Evolutionary conservation across 2,113 vertebrate genomes (phyloP).

Genomic region (Pteruthius melanotis): DNA sequence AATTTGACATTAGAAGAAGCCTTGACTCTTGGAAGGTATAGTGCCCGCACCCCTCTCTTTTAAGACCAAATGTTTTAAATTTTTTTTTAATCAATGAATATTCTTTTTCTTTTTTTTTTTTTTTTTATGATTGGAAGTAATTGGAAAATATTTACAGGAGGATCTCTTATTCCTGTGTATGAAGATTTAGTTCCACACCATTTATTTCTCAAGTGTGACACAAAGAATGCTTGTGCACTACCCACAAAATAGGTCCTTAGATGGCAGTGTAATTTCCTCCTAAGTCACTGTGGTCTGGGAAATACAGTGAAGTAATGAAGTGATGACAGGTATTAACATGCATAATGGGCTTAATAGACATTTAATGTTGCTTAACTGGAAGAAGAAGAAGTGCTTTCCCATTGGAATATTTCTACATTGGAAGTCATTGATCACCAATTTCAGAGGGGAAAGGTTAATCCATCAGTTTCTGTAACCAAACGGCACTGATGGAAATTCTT

Average conservation of each 20-base stretch:
- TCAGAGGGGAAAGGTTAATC: slow-evolving; percentile 86
- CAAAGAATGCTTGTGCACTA: slow-evolving; percentile 33
- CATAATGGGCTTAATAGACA: slow-evolving; percentile 77
- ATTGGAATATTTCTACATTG: slow-evolving; percentile 75
- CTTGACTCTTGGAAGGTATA: slow-evolving; percentile 22
- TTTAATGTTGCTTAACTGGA: slow-evolving; percentile 75
- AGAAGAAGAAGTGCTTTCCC: slow-evolving; percentile 69
- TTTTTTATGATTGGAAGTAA: neutral
- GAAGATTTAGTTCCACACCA: slow-evolving; percentile 37
- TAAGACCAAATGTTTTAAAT: neutral
- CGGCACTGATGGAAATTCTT: slow-evolving; percentile 82
- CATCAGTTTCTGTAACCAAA: slow-evolving; percentile 85
- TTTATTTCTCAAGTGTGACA: slow-evolving; percentile 28
- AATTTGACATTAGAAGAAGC: slow-evolving; percentile 25
- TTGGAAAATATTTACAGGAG: neutral
- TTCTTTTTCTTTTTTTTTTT: neutral
- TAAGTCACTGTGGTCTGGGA: slow-evolving; percentile 52
- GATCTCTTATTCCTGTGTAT: neutral
- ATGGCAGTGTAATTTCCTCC: slow-evolving; percentile 44
- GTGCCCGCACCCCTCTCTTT: neutral
- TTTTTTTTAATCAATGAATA: neutral
- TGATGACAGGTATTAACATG: slow-evolving; percentile 80
- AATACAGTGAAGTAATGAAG: slow-evolving; percentile 70
- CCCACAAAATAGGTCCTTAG: slow-evolving; percentile 20
- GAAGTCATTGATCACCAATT: slow-evolving; percentile 90